Conservation (phyloP, 2,888 invertebrate genomes). For the Saturnia japonica region DNA sequence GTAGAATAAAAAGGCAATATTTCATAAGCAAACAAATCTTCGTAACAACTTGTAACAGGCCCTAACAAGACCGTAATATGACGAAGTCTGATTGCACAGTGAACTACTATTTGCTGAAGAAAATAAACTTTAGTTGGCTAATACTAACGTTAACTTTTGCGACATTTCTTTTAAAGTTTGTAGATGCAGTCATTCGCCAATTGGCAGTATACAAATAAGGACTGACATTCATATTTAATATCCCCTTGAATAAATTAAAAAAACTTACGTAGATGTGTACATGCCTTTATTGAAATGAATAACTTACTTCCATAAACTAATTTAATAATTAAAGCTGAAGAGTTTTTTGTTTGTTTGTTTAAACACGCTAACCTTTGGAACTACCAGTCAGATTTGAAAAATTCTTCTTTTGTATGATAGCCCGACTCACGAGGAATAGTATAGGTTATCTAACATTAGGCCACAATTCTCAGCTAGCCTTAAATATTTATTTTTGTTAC, state of each 20-base stretch:
- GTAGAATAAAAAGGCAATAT: slow-evolving; percentile 19
- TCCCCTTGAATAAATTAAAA: neutral
- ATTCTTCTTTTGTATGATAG: too few relatives aligned
- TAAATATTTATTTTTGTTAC: too few relatives aligned
- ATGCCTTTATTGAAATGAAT: neutral
- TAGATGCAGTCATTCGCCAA: slow-evolving; percentile 28
- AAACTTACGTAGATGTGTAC: neutral
- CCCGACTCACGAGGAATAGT: too few relatives aligned
- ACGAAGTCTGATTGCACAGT: slow-evolving; percentile 43
- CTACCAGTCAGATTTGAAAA: too few relatives aligned
- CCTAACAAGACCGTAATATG: slow-evolving; percentile 54
- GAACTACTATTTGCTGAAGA: slow-evolving; percentile 43
- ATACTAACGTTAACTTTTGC: slow-evolving; percentile 32
- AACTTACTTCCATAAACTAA: too few relatives aligned
- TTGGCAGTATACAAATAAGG: slow-evolving; percentile 25
- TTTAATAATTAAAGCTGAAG: too few relatives aligned
- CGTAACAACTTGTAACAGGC: slow-evolving; percentile 43
- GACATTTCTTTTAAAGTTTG: slow-evolving; percentile 35
- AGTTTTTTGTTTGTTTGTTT: too few relatives aligned
- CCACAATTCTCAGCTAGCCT: too few relatives aligned
- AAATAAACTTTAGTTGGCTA: slow-evolving; percentile 46
- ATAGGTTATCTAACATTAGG: too few relatives aligned
- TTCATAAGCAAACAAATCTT: slow-evolving; percentile 31
- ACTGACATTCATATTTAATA: slow-evolving; percentile 16
- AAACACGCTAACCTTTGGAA: too few relatives aligned